These are phyloP conservation scores for Remorina albescens DNA, from an alignment of 2,797 vertebrate genomes.

Conservation along the genomic window DNA sequence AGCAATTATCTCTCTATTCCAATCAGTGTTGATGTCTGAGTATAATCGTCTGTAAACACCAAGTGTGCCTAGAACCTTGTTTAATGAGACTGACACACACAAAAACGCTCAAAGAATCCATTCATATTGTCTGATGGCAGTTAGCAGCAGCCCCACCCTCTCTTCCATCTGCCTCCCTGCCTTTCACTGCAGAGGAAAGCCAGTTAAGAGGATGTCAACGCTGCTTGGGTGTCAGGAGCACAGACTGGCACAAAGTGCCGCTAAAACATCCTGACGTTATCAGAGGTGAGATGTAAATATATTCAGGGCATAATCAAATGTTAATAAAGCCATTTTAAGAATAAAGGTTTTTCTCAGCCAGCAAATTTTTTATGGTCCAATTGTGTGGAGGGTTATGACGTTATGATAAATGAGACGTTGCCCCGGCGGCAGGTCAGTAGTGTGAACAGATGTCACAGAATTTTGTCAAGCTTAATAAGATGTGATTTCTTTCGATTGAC, in stretches of 20 bases:
- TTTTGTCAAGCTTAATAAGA: neutral
- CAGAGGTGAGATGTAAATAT: constrained; percentile 24
- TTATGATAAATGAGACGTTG: neutral
- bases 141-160: constrained; percentile 28
- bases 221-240: constrained; percentile 22
- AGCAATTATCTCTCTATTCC: constrained; percentile 74
- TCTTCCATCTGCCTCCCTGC: constrained; percentile 15
- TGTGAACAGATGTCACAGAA: too few species aligned
- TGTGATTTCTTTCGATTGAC: neutral
- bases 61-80: constrained; percentile 52
- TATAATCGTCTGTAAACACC: constrained; percentile 72
- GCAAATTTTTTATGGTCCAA: neutral
- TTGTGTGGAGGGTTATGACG: neutral
- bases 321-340: neutral
- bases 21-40: constrained; percentile 71
- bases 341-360: neutral
- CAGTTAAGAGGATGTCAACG: constrained; percentile 28
- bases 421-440: neutral
- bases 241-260: constrained; percentile 35
- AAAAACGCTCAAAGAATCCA: constrained; percentile 26
- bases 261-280: constrained; percentile 33
- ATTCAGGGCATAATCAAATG: neutral
- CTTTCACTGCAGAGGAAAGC: constrained; percentile 12
- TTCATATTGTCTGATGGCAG: constrained; percentile 57
- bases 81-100: constrained; percentile 65